Base-by-base conservation (phyloP, 1,140 invertebrate genomes). In the Drosophila subobscura region DNA sequence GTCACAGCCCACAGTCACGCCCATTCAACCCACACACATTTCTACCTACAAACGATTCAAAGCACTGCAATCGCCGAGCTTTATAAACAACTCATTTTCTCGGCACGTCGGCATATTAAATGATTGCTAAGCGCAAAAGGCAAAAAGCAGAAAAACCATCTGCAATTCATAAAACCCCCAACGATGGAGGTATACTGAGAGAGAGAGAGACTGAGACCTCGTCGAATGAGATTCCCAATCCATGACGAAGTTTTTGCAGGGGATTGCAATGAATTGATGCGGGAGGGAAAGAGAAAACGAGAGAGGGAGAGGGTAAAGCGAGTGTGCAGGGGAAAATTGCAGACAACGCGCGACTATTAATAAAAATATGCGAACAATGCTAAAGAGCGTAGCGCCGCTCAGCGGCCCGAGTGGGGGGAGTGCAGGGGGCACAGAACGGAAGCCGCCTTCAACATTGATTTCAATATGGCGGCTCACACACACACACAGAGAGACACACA, bases 311-410 rank as follows among this genome's bases (percentile, higher is more conserved):
- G 53, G 47, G 25, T 45, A 49, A 55, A 41, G 2, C 22, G 41
- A 41, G 45, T 4, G 37, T 40, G 55, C 37, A 33, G 59, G 33
- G 59, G 67, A 76, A 80, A 80, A 77, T 77, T 76, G 77, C 77
- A 80, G 77, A 80, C 77, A 77, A 81, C 77, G 77, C 77, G 78
- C 67, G 77, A 80, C 77, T 80, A 80, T 80, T 80, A 80, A 80
- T 80, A 80, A 80, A 80, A 80, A 76, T 81, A 80, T 80, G 77
- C 77, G 77, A 80, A 80, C 77, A 80, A 80, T 81, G 77, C 77
- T 49, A 29, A 56, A 80, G 47, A 57, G 77, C 70, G 46, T 41
- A 59, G 77, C 33, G 33, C 33, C 33, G 33, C 33, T 4, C 33
- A 27, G 58, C 22, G 23, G 49, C 12, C 40, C 45, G 60, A 68